These are phyloP conservation scores for Boloria euphrosyne DNA, from an alignment of 2,888 invertebrate genomes.

Conservation along the genomic window DNA sequence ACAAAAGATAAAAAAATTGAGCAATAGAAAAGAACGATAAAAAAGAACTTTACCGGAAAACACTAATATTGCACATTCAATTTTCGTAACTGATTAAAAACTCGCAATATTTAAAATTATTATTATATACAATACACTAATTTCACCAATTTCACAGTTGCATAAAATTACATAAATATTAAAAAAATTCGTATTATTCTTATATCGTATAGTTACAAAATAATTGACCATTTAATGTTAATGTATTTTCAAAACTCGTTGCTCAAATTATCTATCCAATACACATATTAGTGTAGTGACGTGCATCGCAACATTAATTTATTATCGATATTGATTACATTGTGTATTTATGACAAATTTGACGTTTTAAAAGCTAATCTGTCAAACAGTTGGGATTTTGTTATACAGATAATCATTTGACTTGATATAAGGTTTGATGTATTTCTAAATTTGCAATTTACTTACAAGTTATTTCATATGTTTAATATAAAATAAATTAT, in stretches of 20 bases:
- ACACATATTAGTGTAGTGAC: slow-evolving; percentile 29
- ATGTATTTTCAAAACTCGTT: slow-evolving; percentile 24
- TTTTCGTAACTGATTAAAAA: no score
- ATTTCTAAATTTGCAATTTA: slow-evolving; percentile 2
- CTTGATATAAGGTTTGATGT: background rate
- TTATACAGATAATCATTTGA: slow-evolving; percentile 8
- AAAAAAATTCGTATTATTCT: background rate
- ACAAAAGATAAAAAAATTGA: no score
- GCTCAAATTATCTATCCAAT: slow-evolving; percentile 33
- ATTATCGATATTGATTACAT: slow-evolving; percentile 32
- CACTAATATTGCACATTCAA: no score
- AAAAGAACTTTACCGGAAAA: no score
- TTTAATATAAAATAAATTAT: no score
- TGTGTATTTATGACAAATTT: slow-evolving; percentile 20
- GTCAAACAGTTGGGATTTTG: slow-evolving; percentile 22
- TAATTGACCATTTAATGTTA: slow-evolving; percentile 25
- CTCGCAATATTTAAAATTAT: no score
- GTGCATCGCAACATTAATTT: slow-evolving; percentile 38
- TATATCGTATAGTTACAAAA: slow-evolving; percentile 30
- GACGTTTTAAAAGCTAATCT: slow-evolving; percentile 28
- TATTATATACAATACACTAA: background rate
- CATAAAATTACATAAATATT: slow-evolving; percentile 23
- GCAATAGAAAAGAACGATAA: no score
- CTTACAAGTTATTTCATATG: background rate
- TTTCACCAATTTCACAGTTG: slow-evolving; percentile 8